Conservation (phyloP, 53 echinoderm and acorn worm genomes). For the Patiria pectinifera region DNA sequence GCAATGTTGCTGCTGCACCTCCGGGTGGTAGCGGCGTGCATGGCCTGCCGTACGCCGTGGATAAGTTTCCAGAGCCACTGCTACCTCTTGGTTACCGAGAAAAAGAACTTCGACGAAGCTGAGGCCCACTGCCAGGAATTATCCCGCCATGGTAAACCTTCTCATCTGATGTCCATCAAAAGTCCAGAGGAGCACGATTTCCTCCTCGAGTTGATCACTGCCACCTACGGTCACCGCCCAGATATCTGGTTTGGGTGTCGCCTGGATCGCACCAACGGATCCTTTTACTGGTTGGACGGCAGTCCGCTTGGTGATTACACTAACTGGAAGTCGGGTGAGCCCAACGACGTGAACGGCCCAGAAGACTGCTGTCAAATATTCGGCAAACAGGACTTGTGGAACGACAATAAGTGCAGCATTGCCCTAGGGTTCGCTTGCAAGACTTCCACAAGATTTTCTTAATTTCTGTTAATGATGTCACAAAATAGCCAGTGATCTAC, state of each 20-base stretch:
- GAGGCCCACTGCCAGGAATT: slow-evolving; percentile 31
- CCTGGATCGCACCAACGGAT: neutral
- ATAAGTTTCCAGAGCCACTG: slow-evolving; percentile 22
- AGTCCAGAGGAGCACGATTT: slow-evolving; percentile 39
- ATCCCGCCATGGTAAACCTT: slow-evolving; percentile 19
- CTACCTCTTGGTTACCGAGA: neutral
- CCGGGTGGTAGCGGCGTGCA: neutral
- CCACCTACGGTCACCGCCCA: neutral
- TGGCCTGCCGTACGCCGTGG: slow-evolving; percentile 5
- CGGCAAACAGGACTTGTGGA: neutral
- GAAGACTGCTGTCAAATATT: neutral
- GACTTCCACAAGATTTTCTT: neutral
- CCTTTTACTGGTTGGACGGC: neutral
- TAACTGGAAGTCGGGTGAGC: slow-evolving; percentile 11
- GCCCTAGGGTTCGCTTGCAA: neutral
- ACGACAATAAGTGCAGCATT: neutral
- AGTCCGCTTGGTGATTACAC: slow-evolving; percentile 2
- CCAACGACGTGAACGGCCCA: neutral
- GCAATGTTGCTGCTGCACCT: neutral
- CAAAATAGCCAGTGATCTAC: neutral
- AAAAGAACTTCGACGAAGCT: slow-evolving; percentile 30
- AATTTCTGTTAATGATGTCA: neutral
- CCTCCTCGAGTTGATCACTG: neutral
- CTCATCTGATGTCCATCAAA: slow-evolving; percentile 27
- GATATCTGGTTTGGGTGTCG: slow-evolving; percentile 21